Conservation (phyloP, 2,797 vertebrate genomes). For the Argyrosomus regius region DNA sequence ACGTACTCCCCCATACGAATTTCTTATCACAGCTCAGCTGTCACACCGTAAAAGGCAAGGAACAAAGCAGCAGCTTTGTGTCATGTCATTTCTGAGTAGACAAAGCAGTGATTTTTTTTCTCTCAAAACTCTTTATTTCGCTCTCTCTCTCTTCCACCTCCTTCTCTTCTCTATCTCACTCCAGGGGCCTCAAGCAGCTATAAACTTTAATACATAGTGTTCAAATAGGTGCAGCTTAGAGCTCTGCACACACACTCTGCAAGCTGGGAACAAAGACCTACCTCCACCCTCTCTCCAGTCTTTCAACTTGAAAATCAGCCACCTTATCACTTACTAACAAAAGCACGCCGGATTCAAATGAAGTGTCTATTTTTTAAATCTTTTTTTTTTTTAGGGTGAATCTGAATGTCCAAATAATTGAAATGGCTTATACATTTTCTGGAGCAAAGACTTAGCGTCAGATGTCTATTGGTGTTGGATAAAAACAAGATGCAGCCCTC, state of each 20-base stretch:
- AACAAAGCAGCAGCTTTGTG: conserved; percentile 83
- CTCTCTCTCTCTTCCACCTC: conserved; percentile 36
- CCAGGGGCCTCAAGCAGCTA: conserved; percentile 77
- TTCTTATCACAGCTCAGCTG: conserved; percentile 76
- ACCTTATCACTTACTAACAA: conserved; percentile 70
- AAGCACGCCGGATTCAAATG: conserved; percentile 62
- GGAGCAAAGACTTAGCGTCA: not conserved
- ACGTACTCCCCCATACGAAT: conserved; percentile 63
- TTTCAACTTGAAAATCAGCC: conserved; percentile 80
- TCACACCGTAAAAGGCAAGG: conserved; percentile 74
- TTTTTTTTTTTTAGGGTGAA: conserved; percentile 34
- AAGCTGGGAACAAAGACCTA: conserved; percentile 80
- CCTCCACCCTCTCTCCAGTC: conserved; percentile 75
- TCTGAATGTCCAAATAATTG: conserved; percentile 34
- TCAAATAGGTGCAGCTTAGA: conserved; percentile 81
- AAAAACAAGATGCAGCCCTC: conserved; percentile 42
- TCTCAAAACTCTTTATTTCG: conserved; percentile 64
- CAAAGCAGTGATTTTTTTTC: conserved; percentile 74
- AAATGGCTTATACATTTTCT: conserved; percentile 23
- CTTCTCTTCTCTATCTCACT: conserved; percentile 61
- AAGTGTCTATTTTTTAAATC: conserved; percentile 43
- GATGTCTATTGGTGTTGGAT: conserved; percentile 24
- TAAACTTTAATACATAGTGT: conserved; percentile 81
- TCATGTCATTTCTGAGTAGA: conserved; percentile 83
- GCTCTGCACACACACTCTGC: conserved; percentile 72